These are phyloP conservation scores for Megathymus violae DNA, from an alignment of 1,140 invertebrate species.

Conservation along the genomic window DNA sequence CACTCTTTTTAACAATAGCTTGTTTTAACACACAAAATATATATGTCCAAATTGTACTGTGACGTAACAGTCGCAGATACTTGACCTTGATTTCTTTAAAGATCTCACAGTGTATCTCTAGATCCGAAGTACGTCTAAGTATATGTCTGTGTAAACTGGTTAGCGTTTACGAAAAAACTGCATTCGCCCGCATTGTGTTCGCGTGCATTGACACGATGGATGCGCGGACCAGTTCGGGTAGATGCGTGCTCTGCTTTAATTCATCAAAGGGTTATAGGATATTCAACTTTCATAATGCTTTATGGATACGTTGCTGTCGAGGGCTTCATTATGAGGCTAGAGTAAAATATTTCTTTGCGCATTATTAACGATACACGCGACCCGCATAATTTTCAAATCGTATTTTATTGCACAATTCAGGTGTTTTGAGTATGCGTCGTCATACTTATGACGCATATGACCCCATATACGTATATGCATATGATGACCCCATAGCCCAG, in stretches of 20 bases:
- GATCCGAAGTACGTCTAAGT: too few relatives aligned
- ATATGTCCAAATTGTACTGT: too few relatives aligned
- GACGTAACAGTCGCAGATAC: too few relatives aligned
- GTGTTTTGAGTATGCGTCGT: background rate
- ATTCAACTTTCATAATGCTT: slow-evolving; percentile 45
- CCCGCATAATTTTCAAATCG: slow-evolving; percentile 39
- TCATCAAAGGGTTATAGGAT: slow-evolving; percentile 50
- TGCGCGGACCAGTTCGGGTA: slow-evolving; percentile 40
- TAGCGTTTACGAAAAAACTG: slow-evolving; percentile 45
- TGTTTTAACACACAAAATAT: too few relatives aligned
- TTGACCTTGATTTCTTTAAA: too few relatives aligned
- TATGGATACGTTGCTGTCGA: slow-evolving; percentile 33
- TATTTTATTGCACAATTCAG: slow-evolving; percentile 13
- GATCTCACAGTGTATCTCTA: too few relatives aligned
- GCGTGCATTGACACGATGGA: slow-evolving; percentile 49
- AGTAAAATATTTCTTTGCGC: slow-evolving; percentile 36
- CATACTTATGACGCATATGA: too few relatives aligned
- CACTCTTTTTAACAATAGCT: too few relatives aligned
- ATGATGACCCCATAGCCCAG: too few relatives aligned
- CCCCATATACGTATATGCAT: too few relatives aligned
- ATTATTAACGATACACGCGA: slow-evolving; percentile 23
- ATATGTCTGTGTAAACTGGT: slow-evolving; percentile 32
- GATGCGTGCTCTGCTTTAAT: slow-evolving; percentile 29
- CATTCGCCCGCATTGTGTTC: slow-evolving; percentile 43
- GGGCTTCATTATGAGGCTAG: slow-evolving; percentile 38